Base-by-base conservation (phyloP, 2,888 invertebrate species). In the Netelia inedita region DNA sequence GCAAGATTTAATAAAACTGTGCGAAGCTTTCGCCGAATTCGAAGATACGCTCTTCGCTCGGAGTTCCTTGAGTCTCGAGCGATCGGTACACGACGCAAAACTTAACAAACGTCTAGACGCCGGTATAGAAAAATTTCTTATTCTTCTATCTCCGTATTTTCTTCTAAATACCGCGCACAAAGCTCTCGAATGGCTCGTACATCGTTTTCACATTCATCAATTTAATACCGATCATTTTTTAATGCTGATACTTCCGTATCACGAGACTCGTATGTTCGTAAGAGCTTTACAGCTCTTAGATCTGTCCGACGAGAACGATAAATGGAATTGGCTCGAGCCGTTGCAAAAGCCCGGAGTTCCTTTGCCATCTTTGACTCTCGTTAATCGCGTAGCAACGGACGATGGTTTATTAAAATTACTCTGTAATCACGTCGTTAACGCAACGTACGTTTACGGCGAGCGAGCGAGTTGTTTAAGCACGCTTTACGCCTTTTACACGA, bases 131-230 rank as follows among this genome's bases (percentile, higher is more conserved):
- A 96, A 96, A 86, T 99, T 99, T 93, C 94, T 99, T 0, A 93
- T 97, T 1, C 95, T 96, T 53, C 89, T 99, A 3, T 97, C 98
- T 0, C 99, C 99, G 0, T 99, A 98, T 92, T 96, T 99, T 88
- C 95, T 98, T 71, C 94, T 98, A 0, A 97, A 97, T 89, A 95
- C 96, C 8, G 96, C 98, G 0, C 98, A 98, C 88, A 98, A 98
- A 94, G 97, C 98, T 1, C 93, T 99, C 66, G 99, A 99, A 94
- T 99, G 99, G 99, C 95, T 99, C 2, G 96, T 99, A 65, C 96
- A 98, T 90, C 96, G 98, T 88, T 99, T 97, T 92, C 96, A 97
- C 87, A 97, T 99, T 84, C 97, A 99, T 90, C 95, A 97, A 75
- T 99, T 97, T 93, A 99, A 99, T 92, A 96, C 96, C 79, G 96